Percentiles rank a stretch among this genome's conserved stretches.
phyloP scores from a whole-genome alignment of 2,797 vertebrate species.

The Protonibea diacanthus region DNA sequence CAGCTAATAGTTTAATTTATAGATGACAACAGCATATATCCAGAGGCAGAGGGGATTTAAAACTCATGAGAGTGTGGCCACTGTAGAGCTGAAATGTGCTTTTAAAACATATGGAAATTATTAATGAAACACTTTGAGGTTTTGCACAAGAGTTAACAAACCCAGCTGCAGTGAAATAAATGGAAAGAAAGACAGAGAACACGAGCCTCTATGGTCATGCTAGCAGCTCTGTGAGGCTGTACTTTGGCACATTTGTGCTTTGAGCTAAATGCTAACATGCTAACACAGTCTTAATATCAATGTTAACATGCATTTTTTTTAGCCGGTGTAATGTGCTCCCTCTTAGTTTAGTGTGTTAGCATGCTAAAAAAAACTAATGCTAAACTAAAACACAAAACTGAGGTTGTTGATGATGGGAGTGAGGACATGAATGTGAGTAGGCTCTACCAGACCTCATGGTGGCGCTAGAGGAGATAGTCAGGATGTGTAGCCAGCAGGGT shows the following conservation, averaged over 20 bases:
- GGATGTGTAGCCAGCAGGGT: no score
- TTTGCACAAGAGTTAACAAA: not conserved
- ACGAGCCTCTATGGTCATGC: not conserved
- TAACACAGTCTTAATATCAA: not conserved
- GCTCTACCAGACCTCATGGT: no score
- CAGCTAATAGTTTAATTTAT: constrained; percentile 29
- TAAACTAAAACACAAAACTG: not conserved
- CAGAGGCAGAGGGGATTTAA: constrained; percentile 5
- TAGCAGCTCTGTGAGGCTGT: not conserved
- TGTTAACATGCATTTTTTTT: not conserved
- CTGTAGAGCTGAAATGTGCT: not conserved
- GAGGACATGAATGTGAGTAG: not conserved
- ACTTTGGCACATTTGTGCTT: not conserved
- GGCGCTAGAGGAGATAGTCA: no score
- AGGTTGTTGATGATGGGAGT: no score
- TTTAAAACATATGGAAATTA: constrained; percentile 7
- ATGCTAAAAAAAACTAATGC: not conserved
- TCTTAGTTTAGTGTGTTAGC: not conserved
- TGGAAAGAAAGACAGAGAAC: not conserved
- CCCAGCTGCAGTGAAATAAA: not conserved
- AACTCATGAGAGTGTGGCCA: constrained; percentile 25
- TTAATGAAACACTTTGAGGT: constrained; percentile 1
- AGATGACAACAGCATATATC: constrained; percentile 10
- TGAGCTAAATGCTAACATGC: not conserved
- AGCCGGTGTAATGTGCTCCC: not conserved